phyloP scores from a whole-genome alignment of 2,113 vertebrate genomes.

The Acinonyx jubatus region DNA sequence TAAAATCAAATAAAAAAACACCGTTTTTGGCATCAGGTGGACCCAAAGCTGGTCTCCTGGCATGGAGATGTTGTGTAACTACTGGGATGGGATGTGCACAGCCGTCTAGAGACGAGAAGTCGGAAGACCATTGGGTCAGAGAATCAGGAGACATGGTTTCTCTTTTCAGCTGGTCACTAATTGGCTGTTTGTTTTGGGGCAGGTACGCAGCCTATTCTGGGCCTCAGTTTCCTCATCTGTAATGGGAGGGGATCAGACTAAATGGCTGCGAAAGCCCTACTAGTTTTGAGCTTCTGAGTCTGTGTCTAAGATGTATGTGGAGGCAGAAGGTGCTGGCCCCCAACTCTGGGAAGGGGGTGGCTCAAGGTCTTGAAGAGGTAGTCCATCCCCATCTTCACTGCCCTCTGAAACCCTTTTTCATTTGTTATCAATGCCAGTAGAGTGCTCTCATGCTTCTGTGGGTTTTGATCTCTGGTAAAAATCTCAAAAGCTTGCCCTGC shows the following conservation, averaged over 20 bases:
- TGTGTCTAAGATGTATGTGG: not conserved
- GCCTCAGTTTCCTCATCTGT: slow-evolving; percentile 58
- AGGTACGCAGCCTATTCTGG: not conserved
- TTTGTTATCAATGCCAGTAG: not conserved
- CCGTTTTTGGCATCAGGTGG: slow-evolving; percentile 62
- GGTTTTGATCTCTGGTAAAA: slow-evolving; percentile 36
- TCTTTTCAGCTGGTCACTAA: slow-evolving; percentile 55
- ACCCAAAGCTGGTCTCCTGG: slow-evolving; percentile 65
- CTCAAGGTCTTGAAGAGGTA: not conserved
- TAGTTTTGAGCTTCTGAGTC: not conserved
- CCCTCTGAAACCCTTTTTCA: slow-evolving; percentile 3
- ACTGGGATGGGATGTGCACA: slow-evolving; percentile 64
- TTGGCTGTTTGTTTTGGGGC: slow-evolving; percentile 37
- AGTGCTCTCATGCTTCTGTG: not conserved
- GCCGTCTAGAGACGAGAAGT: slow-evolving; percentile 46
- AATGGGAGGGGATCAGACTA: not conserved
- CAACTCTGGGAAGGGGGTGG: not conserved
- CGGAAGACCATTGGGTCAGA: slow-evolving; percentile 55
- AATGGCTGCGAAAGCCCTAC: not conserved
- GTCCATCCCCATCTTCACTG: not conserved
- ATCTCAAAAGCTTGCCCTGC: not conserved
- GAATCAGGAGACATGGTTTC: slow-evolving; percentile 73
- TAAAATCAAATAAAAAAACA: slow-evolving; percentile 69
- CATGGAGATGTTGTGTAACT: slow-evolving; percentile 65
- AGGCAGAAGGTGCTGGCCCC: not conserved